Conservation (phyloP, 2,797 vertebrate species). For the Corythornis leucogaster region DNA sequence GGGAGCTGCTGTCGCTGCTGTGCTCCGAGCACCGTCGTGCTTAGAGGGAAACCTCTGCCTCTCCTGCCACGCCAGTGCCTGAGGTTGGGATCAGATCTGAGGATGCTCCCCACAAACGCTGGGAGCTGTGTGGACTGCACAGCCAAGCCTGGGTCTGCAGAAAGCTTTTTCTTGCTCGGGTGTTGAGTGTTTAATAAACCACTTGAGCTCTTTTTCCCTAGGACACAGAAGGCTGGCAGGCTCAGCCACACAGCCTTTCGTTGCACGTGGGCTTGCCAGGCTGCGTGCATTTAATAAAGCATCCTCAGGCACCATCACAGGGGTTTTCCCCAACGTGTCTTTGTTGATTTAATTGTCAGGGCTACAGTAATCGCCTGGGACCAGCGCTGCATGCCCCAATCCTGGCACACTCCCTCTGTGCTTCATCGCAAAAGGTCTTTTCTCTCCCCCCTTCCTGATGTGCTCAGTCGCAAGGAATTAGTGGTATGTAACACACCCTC, state of each 20-base stretch:
- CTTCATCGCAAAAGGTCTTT: not conserved
- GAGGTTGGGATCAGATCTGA: not conserved
- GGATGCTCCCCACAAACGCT: not conserved
- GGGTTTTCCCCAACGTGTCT: not conserved
- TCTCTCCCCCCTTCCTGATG: not conserved
- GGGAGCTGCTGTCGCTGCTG: fast-evolving
- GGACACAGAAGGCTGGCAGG: not conserved
- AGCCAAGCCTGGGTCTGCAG: not conserved
- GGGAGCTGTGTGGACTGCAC: not conserved
- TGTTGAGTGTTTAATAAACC: not conserved
- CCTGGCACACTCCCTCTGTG: not conserved
- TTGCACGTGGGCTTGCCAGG: not conserved
- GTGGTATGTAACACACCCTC: not conserved
- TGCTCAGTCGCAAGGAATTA: not conserved
- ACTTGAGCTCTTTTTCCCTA: not conserved
- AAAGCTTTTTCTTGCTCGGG: not conserved
- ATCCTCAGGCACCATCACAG: not conserved
- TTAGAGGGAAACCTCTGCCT: not conserved
- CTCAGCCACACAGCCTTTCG: constrained; percentile 16
- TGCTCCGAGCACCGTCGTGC: not conserved
- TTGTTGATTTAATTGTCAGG: not conserved
- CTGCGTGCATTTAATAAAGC: not conserved
- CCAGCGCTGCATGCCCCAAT: fast-evolving
- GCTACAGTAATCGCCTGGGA: not conserved
- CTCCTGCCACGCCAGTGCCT: not conserved